Conservation (phyloP, 2,797 vertebrate genomes). For the Pristis pectinata region DNA sequence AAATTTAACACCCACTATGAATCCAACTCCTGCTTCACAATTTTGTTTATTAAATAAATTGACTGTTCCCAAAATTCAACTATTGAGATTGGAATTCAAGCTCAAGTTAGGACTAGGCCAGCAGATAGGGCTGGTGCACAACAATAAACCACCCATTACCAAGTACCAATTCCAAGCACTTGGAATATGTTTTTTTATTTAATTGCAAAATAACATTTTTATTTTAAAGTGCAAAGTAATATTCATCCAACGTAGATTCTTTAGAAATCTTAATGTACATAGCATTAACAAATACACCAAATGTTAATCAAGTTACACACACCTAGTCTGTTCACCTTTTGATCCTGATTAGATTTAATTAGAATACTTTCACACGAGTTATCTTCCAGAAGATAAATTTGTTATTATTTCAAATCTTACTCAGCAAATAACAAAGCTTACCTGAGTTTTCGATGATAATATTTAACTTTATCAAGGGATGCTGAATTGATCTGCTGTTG, state of each 20-base stretch:
- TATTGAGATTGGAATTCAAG: background rate
- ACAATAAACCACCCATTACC: background rate
- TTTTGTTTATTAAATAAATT: background rate
- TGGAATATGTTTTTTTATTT: background rate
- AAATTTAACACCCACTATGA: background rate
- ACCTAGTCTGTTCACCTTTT: background rate
- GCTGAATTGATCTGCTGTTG: conserved; percentile 81
- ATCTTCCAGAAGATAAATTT: background rate
- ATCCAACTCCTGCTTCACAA: background rate
- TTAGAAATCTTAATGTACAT: background rate
- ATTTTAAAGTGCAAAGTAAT: background rate
- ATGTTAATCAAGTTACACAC: background rate
- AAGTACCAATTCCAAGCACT: background rate
- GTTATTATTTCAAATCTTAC: background rate
- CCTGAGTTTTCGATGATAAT: conserved; percentile 95
- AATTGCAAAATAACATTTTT: background rate
- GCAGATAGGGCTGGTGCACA: background rate
- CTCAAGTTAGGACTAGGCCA: background rate
- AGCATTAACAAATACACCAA: background rate
- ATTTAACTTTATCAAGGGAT: conserved; percentile 93
- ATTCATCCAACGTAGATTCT: background rate
- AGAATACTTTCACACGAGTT: background rate
- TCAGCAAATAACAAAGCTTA: conserved; percentile 45
- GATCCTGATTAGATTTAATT: background rate
- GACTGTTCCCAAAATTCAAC: background rate